Base-by-base conservation (phyloP, 2,113 vertebrate genomes). In the Rallus limicola region DNA sequence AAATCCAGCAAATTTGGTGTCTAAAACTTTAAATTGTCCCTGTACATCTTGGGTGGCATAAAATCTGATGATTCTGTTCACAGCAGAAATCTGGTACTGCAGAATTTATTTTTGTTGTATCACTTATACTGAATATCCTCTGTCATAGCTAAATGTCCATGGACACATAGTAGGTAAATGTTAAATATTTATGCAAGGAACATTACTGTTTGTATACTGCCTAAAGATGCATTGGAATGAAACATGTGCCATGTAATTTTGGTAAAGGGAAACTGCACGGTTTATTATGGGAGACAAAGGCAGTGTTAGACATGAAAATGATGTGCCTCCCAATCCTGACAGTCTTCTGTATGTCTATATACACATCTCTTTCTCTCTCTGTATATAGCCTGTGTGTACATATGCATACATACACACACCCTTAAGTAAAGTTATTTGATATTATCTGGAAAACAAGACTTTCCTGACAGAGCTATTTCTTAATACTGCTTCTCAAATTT, bases 381-480 rank as follows among this genome's bases (percentile, higher is more conserved):
- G 42, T 53, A 11, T 62, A 44, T 1, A 46, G n/a, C 3, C 2
- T 59, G 64, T 34, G 60, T 58, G 17, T 56, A 44, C 52, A 34
- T 25, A 23, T 48, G 17, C 50, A 85, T 44, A 29, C 7, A 14
- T 13, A 38, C 40, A 52, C 70, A 74, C 69, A 21, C 26, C 42
- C 63, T 72, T 50, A 72, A 72, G 55, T 84, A 19, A 86, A 81
- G 52, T 50, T 50, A 88, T 60, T 64, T 85, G 82, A 72, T 82
- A n/a, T 50, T 12, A 94, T 91, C 40, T 77, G 70, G 67, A 88
- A 85, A 87, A 89, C 63, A 74, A 93, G 82, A 67, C 46, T 90
- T 94, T 82, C 71, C 46, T 88, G 91, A 72, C 68, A 74, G 75
- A 36, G 7, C 44, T 94, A 65, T 94, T 95, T 88, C 87, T 93